phyloP scores from a whole-genome alignment of 2,113 vertebrate genomes.

The Siphamia tubifer region DNA sequence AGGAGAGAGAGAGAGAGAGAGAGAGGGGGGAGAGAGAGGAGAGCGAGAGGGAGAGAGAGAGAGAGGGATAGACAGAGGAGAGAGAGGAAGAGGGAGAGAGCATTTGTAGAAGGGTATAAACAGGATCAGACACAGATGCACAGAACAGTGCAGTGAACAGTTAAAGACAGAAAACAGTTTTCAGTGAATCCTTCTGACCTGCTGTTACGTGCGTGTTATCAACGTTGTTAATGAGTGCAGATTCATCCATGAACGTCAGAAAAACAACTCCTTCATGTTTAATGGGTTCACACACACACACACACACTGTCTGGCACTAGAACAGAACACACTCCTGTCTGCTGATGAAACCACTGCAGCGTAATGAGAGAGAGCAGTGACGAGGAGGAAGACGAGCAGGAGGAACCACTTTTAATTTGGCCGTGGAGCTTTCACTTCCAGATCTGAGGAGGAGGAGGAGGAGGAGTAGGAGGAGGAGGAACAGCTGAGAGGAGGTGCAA shows the following conservation, averaged over 20 bases:
- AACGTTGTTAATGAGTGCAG: background rate
- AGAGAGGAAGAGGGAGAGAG: too few species aligned
- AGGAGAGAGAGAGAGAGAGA: too few species aligned
- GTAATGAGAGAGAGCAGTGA: constrained; percentile 33
- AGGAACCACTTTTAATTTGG: constrained; percentile 12
- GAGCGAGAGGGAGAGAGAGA: too few species aligned
- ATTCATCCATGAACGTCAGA: constrained; percentile 19
- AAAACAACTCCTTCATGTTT: constrained; percentile 37
- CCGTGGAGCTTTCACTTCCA: too few species aligned
- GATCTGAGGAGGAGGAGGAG: too few species aligned
- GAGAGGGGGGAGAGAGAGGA: too few species aligned
- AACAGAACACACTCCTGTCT: background rate
- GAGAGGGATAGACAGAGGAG: too few species aligned
- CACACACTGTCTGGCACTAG: constrained; percentile 33
- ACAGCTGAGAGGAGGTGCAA: too few species aligned
- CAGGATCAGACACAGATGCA: too few species aligned
- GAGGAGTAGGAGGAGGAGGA: too few species aligned
- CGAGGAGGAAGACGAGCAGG: background rate
- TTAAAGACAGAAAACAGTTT: background rate
- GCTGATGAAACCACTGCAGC: constrained; percentile 50
- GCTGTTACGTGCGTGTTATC: background rate
- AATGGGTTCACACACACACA: constrained; percentile 41
- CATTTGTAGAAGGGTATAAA: too few species aligned
- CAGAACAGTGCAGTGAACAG: too few species aligned
- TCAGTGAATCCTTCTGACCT: background rate